Conservation (phyloP, 2,888 invertebrate species). For the Quadroppia sp. region DNA sequence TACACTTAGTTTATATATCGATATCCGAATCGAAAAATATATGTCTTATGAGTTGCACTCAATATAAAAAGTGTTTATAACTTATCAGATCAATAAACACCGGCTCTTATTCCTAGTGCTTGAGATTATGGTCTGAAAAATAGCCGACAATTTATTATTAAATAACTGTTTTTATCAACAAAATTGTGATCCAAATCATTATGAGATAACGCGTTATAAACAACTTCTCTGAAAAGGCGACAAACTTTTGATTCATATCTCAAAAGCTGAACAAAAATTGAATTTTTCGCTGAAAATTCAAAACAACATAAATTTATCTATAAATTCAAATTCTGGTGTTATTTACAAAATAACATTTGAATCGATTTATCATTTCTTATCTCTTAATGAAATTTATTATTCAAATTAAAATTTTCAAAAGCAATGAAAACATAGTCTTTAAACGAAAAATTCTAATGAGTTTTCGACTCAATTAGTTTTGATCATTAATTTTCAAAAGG, state of each 20-base stretch:
- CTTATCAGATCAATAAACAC: constrained; percentile 17
- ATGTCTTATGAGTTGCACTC: background rate
- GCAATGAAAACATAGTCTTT: background rate
- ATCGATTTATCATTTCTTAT: background rate
- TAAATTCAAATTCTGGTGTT: too few relatives aligned
- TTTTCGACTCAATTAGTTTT: constrained; percentile 7
- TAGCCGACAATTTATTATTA: background rate
- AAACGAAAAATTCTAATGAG: background rate
- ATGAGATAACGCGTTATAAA: too few relatives aligned
- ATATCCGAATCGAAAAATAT: background rate
- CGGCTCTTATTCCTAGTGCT: background rate
- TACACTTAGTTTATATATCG: background rate
- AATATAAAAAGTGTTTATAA: background rate
- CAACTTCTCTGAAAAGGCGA: too few relatives aligned
- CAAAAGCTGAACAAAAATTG: too few relatives aligned
- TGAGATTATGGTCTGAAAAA: constrained; percentile 15
- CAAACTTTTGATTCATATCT: background rate
- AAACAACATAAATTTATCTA: too few relatives aligned
- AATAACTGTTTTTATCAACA: background rate
- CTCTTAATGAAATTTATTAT: background rate
- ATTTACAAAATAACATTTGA: too few relatives aligned
- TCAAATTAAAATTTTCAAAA: background rate
- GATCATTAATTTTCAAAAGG: background rate
- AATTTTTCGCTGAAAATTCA: too few relatives aligned
- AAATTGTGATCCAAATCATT: too few relatives aligned